A percentile compares a stretch with the other conserved stretches of the same genome.
These are phyloP conservation scores for Hypotaenidia philippensis DNA, from an alignment of 2,797 vertebrate species.

Conservation along the genomic window DNA sequence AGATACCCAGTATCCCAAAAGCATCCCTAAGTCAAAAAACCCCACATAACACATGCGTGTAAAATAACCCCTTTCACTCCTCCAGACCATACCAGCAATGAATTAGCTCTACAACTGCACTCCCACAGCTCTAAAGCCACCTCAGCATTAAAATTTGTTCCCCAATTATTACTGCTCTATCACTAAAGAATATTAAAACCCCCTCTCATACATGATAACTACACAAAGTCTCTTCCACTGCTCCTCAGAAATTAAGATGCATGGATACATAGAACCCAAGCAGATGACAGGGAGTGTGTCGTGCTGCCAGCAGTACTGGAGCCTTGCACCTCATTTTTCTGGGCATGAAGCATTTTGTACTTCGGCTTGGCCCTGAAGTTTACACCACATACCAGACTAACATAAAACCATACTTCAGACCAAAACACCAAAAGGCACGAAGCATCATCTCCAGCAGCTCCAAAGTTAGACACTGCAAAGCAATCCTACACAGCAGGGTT, in stretches of 20 bases:
- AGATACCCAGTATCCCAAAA: not conserved
- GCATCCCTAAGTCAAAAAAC: not conserved
- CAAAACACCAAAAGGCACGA: not conserved
- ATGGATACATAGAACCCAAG: not conserved
- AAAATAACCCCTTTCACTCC: not conserved
- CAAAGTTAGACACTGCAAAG: not conserved
- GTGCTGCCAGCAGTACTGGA: not conserved
- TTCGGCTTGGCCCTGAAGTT: not conserved
- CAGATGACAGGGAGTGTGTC: not conserved
- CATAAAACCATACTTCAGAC: not conserved
- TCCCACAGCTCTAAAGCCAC: not conserved
- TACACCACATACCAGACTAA: not conserved
- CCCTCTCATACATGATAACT: fast-evolving
- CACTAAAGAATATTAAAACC: not conserved
- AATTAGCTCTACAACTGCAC: not conserved
- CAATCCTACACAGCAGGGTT: not conserved
- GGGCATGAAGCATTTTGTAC: not conserved
- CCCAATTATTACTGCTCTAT: not conserved
- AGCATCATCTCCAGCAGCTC: constrained; percentile 12
- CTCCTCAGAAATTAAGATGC: not conserved
- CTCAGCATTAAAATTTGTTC: not conserved
- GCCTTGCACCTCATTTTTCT: not conserved
- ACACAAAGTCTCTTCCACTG: not conserved
- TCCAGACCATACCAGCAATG: not conserved
- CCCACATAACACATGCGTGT: not conserved